Evolutionary conservation across 2,888 invertebrate species (phyloP), one percentile per base, ranked within the genome.

Genomic region (Fragum whitleyi): DNA sequence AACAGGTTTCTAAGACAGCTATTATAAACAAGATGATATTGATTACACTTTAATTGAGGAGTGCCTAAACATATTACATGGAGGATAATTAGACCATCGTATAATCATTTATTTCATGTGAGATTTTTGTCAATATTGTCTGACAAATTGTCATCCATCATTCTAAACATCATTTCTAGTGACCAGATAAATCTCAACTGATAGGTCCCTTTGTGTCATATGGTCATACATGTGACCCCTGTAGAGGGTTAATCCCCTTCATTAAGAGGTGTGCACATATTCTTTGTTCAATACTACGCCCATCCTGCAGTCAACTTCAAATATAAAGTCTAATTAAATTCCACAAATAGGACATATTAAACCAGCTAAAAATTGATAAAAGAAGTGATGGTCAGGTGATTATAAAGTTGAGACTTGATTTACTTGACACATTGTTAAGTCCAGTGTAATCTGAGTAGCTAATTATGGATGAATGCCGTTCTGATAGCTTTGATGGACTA

Each of bases 401-500:
- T 81, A 77, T 81, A 76, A 71, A 78, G 74, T 70, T 70, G 61
- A 62, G 62, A 79, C 67, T 67, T 74, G 67, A 74, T 81, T 78
- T 78, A 72, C 72, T 55, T 28, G 26, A 28, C 26, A 57, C 26
- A 57, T 11, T 7, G 16, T 81, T 75, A 69, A 65, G 55, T 75
- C 42, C 74, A 68, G 77, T 79, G 83, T 83, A 79, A 79, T 77
- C 55, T 47, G 74, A 83, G 74, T 68, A 51, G 28, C 69, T 80
- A 75, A 80, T 78, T 73, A 61, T 32, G 65, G 71, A 74, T 83
- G 72, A 62, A 71, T 76, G 76, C 72, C 69, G 61, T 76, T 74
- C 65, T 83, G 83, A 83, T 79, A 73, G 69, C 68, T 42, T 53
- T 53, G 65, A 82, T 82, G 73, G 82, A 82, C 79, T 61, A 39